Percentiles rank a stretch among this genome's conserved stretches.
These are phyloP conservation scores for Arnoldichthys spilopterus DNA, from an alignment of 2,797 vertebrate genomes.

Conservation along the genomic window DNA sequence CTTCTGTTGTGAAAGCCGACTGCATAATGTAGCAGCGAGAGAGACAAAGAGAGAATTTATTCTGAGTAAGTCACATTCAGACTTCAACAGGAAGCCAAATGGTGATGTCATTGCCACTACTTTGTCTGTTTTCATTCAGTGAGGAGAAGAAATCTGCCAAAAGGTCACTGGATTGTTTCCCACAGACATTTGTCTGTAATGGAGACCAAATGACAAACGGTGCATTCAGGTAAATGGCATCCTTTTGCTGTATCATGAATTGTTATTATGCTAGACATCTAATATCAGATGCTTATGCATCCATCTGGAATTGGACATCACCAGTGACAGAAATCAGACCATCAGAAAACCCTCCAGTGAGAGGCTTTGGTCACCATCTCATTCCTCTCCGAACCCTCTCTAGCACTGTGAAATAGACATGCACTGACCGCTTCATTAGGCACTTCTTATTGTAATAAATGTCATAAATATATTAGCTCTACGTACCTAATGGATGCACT, in stretches of 20 bases:
- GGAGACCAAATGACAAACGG: constrained; percentile 9
- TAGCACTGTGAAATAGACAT: constrained; percentile 16
- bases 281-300: neutral
- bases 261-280: neutral
- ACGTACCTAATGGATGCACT: too few relatives aligned
- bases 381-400: constrained; percentile 29
- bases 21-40: constrained; percentile 30
- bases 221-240: neutral
- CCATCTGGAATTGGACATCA: neutral
- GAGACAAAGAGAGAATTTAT: constrained; percentile 42
- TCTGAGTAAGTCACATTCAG: constrained; percentile 33
- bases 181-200: constrained; percentile 10
- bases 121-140: constrained; percentile 23
- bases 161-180: constrained; percentile 8
- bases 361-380: constrained; percentile 6
- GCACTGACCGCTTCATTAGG: too few relatives aligned
- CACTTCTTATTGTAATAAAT: too few relatives aligned
- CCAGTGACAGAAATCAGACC: constrained; percentile 3
- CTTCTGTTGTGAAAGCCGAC: constrained; percentile 57
- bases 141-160: neutral
- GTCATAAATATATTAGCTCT: too few relatives aligned
- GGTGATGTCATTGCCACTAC: constrained; percentile 66
- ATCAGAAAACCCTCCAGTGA: constrained; percentile 15
- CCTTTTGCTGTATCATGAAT: constrained; percentile 6
- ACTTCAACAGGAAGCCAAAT: constrained; percentile 63